A percentile compares a stretch with the other conserved stretches of the same genome.
phyloP scores from a whole-genome alignment of 1,140 invertebrate species.

The Micrasema longulum region DNA sequence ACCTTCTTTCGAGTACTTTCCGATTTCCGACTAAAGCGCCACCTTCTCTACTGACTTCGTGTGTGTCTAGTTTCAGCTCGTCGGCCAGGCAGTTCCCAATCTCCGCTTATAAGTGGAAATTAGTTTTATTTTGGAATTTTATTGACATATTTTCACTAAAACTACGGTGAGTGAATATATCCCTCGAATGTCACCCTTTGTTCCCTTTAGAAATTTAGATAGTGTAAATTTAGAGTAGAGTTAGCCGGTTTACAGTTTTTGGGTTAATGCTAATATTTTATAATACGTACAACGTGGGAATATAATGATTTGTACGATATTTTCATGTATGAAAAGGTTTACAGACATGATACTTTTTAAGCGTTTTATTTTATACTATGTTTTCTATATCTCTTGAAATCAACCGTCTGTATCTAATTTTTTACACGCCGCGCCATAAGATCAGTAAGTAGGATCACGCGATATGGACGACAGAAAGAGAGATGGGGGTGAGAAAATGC shows the following conservation, averaged over 20 bases:
- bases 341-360: no score
- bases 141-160: not conserved
- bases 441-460: not conserved
- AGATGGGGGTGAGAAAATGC: conserved; percentile 4
- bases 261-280: not conserved
- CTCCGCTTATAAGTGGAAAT: conserved; percentile 19
- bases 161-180: conserved; percentile 11
- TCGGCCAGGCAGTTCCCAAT: conserved; percentile 4
- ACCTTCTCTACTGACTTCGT: conserved; percentile 10
- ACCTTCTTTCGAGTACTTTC: not conserved
- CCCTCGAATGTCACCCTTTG: not conserved
- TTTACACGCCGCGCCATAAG: no score
- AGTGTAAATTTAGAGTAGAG: conserved; percentile 9
- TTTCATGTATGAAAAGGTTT: no score
- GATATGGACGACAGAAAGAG: not conserved
- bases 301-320: no score
- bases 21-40: conserved; percentile 1
- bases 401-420: no score
- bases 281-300: no score
- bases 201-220: not conserved
- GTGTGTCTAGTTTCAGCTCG: conserved; percentile 13
- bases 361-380: no score
- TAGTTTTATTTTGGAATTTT: conserved; percentile 21
- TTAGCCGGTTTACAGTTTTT: conserved; percentile 4
- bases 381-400: no score